Percentiles rank a stretch among this genome's conserved stretches.
phyloP scores from a whole-genome alignment of 2,113 vertebrate genomes.

The Neolamprologus ventralis region DNA sequence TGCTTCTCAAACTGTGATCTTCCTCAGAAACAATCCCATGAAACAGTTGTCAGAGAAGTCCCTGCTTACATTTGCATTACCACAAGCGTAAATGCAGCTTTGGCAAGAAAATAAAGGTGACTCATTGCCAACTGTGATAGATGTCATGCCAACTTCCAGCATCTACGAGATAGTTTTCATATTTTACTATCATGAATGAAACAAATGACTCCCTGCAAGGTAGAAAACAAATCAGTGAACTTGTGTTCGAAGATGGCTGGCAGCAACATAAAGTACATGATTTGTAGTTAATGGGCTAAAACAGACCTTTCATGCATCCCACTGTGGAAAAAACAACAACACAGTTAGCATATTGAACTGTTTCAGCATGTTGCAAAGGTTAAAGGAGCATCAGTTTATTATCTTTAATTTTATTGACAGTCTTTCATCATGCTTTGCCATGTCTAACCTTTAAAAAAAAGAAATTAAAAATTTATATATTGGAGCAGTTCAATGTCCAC shows the following conservation, averaged over 20 bases:
- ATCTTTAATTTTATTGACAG: background rate
- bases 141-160: background rate
- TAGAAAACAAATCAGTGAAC: background rate
- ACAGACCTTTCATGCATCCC: background rate
- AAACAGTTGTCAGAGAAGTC: background rate
- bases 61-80: background rate
- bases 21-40: background rate
- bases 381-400: background rate
- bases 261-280: background rate
- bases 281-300: conserved; percentile 5
- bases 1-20: background rate
- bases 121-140: background rate
- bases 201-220: background rate
- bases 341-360: background rate
- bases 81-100: background rate
- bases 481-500: background rate
- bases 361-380: background rate
- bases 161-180: background rate
- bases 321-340: background rate
- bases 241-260: background rate
- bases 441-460: background rate
- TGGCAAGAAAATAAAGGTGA: background rate
- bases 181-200: background rate
- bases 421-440: background rate
- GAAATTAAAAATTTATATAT: background rate